phyloP scores from a whole-genome alignment of 2,113 vertebrate genomes.

The Mustela lutreola region DNA sequence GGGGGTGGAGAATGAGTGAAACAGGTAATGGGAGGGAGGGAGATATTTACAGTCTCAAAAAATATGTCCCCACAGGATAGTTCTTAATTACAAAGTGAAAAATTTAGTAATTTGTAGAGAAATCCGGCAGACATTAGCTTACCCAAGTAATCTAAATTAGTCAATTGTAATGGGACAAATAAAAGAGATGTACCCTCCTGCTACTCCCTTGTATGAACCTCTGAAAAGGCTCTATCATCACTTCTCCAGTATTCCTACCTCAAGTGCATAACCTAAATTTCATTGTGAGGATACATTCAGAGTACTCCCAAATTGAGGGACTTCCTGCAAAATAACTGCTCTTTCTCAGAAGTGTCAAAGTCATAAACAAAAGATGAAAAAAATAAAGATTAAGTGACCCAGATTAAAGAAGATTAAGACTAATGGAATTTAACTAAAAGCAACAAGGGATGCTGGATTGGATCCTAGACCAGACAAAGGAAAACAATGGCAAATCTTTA shows the following conservation, averaged over 20 bases:
- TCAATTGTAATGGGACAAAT: background rate
- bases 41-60: background rate
- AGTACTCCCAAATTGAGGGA: background rate
- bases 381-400: background rate
- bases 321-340: background rate
- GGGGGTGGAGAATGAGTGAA: background rate
- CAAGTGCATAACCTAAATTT: background rate
- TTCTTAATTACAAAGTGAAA: conserved; percentile 14
- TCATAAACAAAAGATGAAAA: background rate
- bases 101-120: background rate
- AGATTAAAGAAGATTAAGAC: background rate
- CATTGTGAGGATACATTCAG: background rate
- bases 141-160: conserved; percentile 7
- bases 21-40: background rate
- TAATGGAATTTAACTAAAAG: background rate
- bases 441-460: background rate
- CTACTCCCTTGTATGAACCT: background rate
- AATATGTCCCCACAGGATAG: background rate
- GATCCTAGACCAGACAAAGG: background rate
- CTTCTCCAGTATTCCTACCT: background rate
- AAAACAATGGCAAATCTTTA: background rate
- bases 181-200: background rate
- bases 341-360: background rate
- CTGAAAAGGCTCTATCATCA: background rate
- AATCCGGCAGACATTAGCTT: background rate